Evolutionary conservation across 2,797 vertebrate genomes (phyloP).

Genomic region (Neoniphon sammara): DNA sequence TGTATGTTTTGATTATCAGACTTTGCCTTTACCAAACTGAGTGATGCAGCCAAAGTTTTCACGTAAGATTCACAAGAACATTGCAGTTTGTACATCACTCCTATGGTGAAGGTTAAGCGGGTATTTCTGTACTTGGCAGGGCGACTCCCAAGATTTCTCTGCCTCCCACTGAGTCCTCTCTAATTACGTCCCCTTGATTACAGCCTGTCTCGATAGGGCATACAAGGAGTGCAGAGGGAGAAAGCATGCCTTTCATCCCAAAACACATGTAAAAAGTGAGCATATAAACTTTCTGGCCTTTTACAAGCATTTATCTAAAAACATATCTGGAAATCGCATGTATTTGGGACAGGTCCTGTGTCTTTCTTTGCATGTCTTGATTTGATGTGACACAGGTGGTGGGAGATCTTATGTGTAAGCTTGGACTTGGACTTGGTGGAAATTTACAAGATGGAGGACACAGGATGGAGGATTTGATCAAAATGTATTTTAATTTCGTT

Average conservation of each 20-base stretch:
- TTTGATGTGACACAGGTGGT: slow-evolving; percentile 37
- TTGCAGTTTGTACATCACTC: slow-evolving; percentile 37
- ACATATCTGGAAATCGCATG: slow-evolving; percentile 33
- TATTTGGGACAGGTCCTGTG: slow-evolving; percentile 44
- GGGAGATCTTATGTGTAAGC: not conserved
- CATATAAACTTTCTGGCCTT: slow-evolving; percentile 62
- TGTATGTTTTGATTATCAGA: not conserved
- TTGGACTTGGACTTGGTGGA: not conserved
- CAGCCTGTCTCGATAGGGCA: slow-evolving; percentile 71
- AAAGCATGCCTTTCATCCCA: slow-evolving; percentile 68
- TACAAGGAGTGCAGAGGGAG: slow-evolving; percentile 56
- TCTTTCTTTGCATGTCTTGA: slow-evolving; percentile 8
- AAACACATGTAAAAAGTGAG: slow-evolving; percentile 69
- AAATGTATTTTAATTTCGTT: too few relatives aligned
- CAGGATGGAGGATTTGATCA: too few relatives aligned
- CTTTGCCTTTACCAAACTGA: not conserved
- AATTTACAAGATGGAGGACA: not conserved
- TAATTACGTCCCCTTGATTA: slow-evolving; percentile 82
- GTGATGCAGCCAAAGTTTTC: not conserved
- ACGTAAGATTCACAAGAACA: not conserved
- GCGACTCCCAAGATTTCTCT: slow-evolving; percentile 75
- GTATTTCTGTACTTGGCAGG: slow-evolving; percentile 74
- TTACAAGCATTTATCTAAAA: slow-evolving; percentile 42
- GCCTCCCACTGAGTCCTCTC: slow-evolving; percentile 77
- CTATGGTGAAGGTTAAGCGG: slow-evolving; percentile 54